These are phyloP conservation scores for Lepus europaeus DNA, from an alignment of 2,113 vertebrate species.

Conservation along the genomic window DNA sequence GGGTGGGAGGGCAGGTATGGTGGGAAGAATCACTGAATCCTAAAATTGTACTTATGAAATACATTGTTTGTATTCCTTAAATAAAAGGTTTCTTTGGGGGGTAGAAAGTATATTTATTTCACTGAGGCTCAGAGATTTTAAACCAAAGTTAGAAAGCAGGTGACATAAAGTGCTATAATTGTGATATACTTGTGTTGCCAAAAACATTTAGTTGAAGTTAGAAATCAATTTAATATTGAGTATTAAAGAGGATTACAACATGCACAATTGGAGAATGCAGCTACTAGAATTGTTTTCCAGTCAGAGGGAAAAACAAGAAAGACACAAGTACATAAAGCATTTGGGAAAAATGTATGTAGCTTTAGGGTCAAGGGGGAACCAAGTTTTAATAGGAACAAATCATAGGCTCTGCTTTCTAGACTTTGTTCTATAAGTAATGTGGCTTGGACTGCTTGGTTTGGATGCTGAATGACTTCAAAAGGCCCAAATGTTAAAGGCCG, in stretches of 20 bases:
- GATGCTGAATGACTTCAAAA: too few species aligned
- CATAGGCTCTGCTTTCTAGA: not conserved
- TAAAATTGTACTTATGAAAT: too few species aligned
- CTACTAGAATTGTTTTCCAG: not conserved
- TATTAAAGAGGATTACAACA: not conserved
- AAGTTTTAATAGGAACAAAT: not conserved
- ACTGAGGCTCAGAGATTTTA: not conserved
- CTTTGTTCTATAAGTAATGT: not conserved
- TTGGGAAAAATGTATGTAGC: not conserved
- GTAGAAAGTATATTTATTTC: too few species aligned
- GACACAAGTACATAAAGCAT: not conserved
- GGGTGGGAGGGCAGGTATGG: too few species aligned
- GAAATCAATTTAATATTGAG: not conserved
- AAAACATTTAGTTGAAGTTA: not conserved
- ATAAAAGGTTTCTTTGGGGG: too few species aligned
- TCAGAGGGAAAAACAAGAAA: not conserved
- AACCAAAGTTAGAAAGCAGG: not conserved
- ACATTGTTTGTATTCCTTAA: too few species aligned
- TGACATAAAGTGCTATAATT: not conserved
- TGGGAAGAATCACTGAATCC: too few species aligned
- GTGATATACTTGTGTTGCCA: too few species aligned
- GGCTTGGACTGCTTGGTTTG: not conserved
- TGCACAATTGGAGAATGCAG: not conserved
- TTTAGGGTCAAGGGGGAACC: not conserved
- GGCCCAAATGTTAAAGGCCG: too few species aligned